These are phyloP conservation scores for Telenomus remus DNA, from an alignment of 1,140 invertebrate genomes.

Conservation along the genomic window DNA sequence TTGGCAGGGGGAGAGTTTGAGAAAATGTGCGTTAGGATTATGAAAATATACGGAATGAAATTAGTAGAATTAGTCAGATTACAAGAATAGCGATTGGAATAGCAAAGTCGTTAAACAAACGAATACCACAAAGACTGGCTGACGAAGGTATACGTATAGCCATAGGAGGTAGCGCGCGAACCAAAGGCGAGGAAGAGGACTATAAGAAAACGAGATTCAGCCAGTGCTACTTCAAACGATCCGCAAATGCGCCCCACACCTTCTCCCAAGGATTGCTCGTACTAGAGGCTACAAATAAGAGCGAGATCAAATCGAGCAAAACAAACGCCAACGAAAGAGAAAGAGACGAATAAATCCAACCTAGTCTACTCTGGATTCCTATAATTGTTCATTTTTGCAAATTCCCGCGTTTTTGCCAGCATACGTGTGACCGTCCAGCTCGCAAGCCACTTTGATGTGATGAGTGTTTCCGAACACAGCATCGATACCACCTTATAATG, in stretches of 20 bases:
- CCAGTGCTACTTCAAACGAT: slow-evolving; percentile 72
- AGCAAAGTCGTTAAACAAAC: slow-evolving; percentile 72
- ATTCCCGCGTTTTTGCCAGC: slow-evolving; percentile 70
- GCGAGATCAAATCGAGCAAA: slow-evolving; percentile 51
- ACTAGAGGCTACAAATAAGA: slow-evolving; percentile 60
- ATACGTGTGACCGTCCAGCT: slow-evolving; percentile 58
- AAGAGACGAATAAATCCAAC: slow-evolving; percentile 45
- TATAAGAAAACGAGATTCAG: slow-evolving; percentile 67
- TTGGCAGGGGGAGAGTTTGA: neutral
- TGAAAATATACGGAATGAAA: slow-evolving; percentile 52
- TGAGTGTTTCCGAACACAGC: slow-evolving; percentile 57
- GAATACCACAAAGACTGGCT: slow-evolving; percentile 71
- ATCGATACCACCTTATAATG: slow-evolving; percentile 54
- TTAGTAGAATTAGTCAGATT: slow-evolving; percentile 57
- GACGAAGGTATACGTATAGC: slow-evolving; percentile 55
- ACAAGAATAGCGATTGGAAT: slow-evolving; percentile 57
- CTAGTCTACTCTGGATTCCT: slow-evolving; percentile 72
- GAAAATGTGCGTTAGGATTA: slow-evolving; percentile 10
- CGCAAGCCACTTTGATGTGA: slow-evolving; percentile 61
- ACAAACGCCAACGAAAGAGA: slow-evolving; percentile 39
- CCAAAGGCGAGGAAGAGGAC: slow-evolving; percentile 55
- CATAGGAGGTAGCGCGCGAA: slow-evolving; percentile 61
- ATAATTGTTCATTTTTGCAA: slow-evolving; percentile 76
- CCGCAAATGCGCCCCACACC: slow-evolving; percentile 67
- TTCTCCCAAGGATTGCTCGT: slow-evolving; percentile 55